A percentile compares a stretch with the other conserved stretches of the same genome.
phyloP scores from a whole-genome alignment of 2,888 invertebrate species.

The Apoda limacodes region DNA sequence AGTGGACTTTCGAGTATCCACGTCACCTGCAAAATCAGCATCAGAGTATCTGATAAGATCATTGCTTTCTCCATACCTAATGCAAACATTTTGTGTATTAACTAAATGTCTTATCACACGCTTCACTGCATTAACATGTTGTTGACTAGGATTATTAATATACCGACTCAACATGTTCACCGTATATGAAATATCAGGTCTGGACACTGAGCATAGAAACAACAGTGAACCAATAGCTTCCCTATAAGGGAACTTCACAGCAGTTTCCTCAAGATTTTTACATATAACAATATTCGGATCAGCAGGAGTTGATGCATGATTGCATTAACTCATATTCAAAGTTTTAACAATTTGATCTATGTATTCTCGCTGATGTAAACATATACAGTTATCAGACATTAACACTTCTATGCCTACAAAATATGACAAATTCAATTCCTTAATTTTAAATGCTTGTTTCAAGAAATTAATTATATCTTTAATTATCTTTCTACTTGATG shows the following conservation, averaged over 20 bases:
- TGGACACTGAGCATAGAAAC: constrained; percentile 18
- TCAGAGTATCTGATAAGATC: constrained; percentile 22
- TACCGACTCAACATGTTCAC: constrained; percentile 21
- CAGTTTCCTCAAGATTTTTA: constrained; percentile 10
- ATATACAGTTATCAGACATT: constrained; percentile 13
- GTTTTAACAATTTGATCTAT: constrained; percentile 20
- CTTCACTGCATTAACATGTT: constrained; percentile 21
- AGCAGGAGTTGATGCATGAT: constrained; percentile 11
- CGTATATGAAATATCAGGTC: constrained; percentile 17
- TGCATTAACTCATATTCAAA: constrained; percentile 20
- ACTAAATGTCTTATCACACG: constrained; percentile 20
- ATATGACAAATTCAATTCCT: constrained; percentile 16
- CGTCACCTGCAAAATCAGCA: constrained; percentile 23
- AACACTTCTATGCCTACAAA: constrained; percentile 23
- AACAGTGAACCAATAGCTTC: constrained; percentile 20
- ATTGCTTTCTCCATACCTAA: constrained; percentile 16
- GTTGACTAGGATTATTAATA: constrained; percentile 17
- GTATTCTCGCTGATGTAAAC: constrained; percentile 18
- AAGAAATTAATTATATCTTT: constrained; percentile 14
- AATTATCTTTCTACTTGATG: constrained; percentile 10
- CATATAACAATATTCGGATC: constrained; percentile 14
- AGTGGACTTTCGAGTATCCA: constrained; percentile 22
- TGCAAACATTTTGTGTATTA: constrained; percentile 20
- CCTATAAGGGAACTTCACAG: constrained; percentile 15
- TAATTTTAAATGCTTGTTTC: constrained; percentile 21